phyloP scores from a whole-genome alignment of 2,888 invertebrate species.

The Chydorus sphaericus region DNA sequence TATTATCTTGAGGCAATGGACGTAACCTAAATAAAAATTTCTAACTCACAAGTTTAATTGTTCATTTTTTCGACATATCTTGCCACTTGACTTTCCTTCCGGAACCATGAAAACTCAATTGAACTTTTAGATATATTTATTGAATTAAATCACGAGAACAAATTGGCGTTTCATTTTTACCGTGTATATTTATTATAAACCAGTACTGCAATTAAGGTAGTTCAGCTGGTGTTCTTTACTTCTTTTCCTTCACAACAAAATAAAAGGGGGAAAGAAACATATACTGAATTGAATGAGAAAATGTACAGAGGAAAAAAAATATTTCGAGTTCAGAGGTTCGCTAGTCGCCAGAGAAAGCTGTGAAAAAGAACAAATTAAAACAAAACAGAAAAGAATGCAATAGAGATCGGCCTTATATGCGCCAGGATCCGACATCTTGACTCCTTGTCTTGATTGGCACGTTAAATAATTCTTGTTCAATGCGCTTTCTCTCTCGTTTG shows the following conservation, averaged over 20 bases:
- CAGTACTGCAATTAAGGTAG: not conserved
- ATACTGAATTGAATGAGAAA: not conserved
- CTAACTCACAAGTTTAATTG: too few species aligned
- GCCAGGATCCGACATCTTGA: conserved; percentile 8
- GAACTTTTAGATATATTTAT: too few species aligned
- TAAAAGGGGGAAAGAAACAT: not conserved
- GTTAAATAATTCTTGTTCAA: conserved; percentile 3
- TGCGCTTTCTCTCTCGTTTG: not conserved
- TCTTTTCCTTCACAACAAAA: conserved; percentile 3
- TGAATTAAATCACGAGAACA: too few species aligned
- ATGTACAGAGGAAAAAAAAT: conserved; percentile 1
- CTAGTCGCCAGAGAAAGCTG: conserved; percentile 5
- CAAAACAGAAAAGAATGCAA: not conserved
- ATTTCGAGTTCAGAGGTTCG: conserved; percentile 2
- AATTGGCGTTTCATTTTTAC: too few species aligned
- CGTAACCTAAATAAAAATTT: too few species aligned
- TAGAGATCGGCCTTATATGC: conserved; percentile 7
- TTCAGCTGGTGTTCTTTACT: not conserved
- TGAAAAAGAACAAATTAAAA: conserved; percentile 6
- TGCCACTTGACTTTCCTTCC: too few species aligned
- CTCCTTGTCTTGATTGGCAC: conserved; percentile 7
- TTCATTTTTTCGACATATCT: too few species aligned
- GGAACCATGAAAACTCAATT: too few species aligned
- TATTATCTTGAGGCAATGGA: too few species aligned
- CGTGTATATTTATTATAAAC: conserved; percentile 6